phyloP scores from a whole-genome alignment of 2,888 invertebrate species.

The Campopleginae sp. region DNA sequence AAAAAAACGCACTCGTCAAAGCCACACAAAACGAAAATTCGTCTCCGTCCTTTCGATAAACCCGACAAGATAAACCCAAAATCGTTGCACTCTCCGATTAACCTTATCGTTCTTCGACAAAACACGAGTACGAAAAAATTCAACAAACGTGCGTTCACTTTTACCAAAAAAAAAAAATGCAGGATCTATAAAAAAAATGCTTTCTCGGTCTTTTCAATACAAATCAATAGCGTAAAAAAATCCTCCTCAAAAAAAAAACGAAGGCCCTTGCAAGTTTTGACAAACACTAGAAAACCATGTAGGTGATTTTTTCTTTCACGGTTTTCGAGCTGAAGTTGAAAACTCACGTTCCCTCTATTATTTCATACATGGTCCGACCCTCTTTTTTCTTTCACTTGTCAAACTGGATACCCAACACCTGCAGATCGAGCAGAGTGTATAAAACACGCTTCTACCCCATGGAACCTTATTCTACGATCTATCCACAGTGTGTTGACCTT shows the following conservation, averaged over 20 bases:
- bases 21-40: neutral
- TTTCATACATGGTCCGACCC: neutral
- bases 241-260: neutral
- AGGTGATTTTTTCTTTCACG: neutral
- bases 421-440: neutral
- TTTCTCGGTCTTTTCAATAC: neutral
- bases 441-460: neutral
- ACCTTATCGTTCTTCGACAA: neutral
- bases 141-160: neutral
- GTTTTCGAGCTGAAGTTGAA: neutral
- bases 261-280: neutral
- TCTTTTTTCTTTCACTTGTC: neutral
- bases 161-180: neutral
- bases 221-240: neutral
- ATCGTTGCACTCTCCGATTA: neutral
- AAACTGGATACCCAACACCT: neutral
- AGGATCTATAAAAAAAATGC: too few species aligned
- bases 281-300: neutral
- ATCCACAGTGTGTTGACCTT: conserved; percentile 3
- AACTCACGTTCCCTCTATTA: neutral
- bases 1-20: neutral
- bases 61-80: neutral
- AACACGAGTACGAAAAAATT: neutral
- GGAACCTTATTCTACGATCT: neutral
- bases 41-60: neutral